A percentile compares a stretch with the other conserved stretches of the same genome.
Evolutionary conservation across 2,113 vertebrate genomes (phyloP).

Genomic region (Seriola rivoliana): DNA sequence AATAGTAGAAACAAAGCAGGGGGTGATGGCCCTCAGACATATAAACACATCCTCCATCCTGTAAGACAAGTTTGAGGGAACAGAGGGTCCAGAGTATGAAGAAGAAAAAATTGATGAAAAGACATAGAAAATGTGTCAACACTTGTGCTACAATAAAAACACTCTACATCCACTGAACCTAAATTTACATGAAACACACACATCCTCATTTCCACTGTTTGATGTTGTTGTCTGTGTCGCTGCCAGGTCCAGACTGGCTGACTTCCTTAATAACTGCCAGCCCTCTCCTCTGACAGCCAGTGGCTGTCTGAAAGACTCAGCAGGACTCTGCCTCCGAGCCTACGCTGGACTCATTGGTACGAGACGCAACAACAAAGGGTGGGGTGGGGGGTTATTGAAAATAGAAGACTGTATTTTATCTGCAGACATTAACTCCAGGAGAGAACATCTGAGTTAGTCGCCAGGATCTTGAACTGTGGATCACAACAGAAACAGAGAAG

Average conservation of each 20-base stretch:
- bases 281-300: slow-evolving; percentile 77
- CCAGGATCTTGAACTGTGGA: no score
- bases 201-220: slow-evolving; percentile 36
- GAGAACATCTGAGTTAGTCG: no score
- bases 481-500: no score
- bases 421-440: no score
- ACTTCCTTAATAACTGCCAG: slow-evolving; percentile 93
- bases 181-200: neutral
- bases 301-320: slow-evolving; percentile 87
- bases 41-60: no score
- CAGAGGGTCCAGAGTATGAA: no score
- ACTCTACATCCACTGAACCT: neutral
- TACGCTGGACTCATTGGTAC: slow-evolving; percentile 95
- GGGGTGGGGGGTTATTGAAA: neutral
- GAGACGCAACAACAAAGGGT: neutral
- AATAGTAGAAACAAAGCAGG: no score
- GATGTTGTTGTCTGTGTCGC: slow-evolving; percentile 64
- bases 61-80: no score
- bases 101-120: no score
- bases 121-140: neutral
- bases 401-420: no score
- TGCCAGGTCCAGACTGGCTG: slow-evolving; percentile 91
- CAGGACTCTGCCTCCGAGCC: slow-evolving; percentile 89
- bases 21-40: no score
- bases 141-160: neutral